Conservation (phyloP, 2,113 vertebrate genomes). For the Eclectus roratus region DNA sequence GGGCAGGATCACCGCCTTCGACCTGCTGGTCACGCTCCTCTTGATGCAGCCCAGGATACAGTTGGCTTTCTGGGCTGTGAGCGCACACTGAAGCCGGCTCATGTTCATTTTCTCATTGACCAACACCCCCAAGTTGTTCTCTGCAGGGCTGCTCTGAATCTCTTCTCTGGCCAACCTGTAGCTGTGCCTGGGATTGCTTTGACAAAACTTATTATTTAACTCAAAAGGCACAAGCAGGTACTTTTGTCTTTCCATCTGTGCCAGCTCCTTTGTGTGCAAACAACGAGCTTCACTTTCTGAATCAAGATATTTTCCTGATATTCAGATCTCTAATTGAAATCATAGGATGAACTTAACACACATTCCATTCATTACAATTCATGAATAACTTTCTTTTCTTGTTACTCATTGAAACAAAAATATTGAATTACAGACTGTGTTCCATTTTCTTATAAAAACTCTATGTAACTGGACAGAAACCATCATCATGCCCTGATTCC, state of each 20-base stretch:
- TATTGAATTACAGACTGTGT: neutral
- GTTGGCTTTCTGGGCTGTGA: too few species aligned
- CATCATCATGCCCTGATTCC: neutral
- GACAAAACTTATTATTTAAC: neutral
- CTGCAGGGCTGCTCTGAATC: too few species aligned
- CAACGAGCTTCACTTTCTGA: neutral
- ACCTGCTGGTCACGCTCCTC: too few species aligned
- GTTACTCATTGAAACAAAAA: neutral
- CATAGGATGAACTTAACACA: neutral
- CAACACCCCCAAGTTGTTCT: too few species aligned
- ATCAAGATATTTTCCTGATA: slow-evolving; percentile 4
- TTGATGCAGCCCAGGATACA: too few species aligned
- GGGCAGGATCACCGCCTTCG: too few species aligned
- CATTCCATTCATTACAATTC: neutral
- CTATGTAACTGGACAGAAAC: neutral
- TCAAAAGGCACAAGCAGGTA: neutral
- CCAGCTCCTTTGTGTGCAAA: neutral
- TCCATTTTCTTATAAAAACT: neutral
- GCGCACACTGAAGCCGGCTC: too few species aligned
- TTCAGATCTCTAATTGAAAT: neutral
- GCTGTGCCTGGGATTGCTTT: too few species aligned
- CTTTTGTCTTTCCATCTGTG: neutral
- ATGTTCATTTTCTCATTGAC: too few species aligned
- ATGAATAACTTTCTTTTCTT: neutral
- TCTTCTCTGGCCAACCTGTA: too few species aligned